Evolutionary conservation across 1,140 invertebrate genomes (phyloP), one percentile per base, ranked within the genome.

Genomic region (Zaprionus tsacasi): DNA sequence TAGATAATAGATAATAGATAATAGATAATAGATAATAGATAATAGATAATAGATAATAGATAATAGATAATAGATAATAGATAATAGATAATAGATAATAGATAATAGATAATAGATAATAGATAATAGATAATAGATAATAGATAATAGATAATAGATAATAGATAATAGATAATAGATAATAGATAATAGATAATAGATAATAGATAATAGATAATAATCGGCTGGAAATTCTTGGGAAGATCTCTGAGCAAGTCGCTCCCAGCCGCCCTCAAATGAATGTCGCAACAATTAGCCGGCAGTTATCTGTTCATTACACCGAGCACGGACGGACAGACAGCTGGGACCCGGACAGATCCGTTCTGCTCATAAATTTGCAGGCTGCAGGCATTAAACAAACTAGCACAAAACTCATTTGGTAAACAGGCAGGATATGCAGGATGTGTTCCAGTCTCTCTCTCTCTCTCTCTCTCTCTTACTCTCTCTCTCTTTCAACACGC

Each of bases 271-370:
- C 15, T 43, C 50, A 40, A 54, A 65, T 66, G 12, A 27, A 36
- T 78, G 79, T 69, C 76, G 60, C 68, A 82, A 86, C 82, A 86
- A 86, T 86, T 86, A 86, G 82, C 79, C 76, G 82, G 68, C 82
- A 87, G 79, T 86, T 87, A 86, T 86, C 82, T 86, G 82, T 86
- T 85, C 83, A 86, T 86, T 86, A 86, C 79, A 74, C 71, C 66
- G 35, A 70, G 69, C 38, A 74, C 30, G 55, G 55, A 36, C 30
- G 33, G 55, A 36, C 30, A 17, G 55, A 55, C 25, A 50, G 17
- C 45, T 15, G 13, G 40, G 40, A 12, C 36, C 45, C 65, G 40
- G 58, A 55, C 71, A 21, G 71, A 69, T 56, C 33, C 21, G 48
- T 21, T 25, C 15, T 61, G 71, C 66, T 40, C 35, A 70, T 74